These are phyloP conservation scores for Nycticryphes semicollaris DNA, from an alignment of 2,113 vertebrate genomes.

Conservation along the genomic window DNA sequence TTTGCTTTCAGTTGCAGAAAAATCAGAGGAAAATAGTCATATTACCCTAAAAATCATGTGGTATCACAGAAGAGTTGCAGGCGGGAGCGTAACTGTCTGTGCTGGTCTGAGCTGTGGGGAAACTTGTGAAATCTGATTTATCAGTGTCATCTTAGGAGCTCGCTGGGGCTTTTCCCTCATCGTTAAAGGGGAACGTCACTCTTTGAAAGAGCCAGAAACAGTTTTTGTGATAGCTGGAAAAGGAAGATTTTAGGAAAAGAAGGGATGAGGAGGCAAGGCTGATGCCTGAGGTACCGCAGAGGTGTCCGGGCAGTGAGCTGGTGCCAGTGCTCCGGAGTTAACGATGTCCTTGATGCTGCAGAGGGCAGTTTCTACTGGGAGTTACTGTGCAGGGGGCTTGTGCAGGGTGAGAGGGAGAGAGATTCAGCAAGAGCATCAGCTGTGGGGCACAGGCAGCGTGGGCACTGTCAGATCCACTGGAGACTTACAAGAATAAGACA, in stretches of 20 bases:
- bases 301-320: background rate
- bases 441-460: background rate
- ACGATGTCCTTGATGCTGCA: background rate
- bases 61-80: background rate
- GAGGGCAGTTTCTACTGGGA: background rate
- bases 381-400: no score
- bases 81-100: no score
- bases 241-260: background rate
- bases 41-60: background rate
- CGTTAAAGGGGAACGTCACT: background rate
- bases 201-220: background rate
- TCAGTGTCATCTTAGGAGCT: background rate
- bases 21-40: background rate
- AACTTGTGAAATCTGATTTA: background rate
- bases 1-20: background rate
- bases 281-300: background rate
- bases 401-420: background rate
- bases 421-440: background rate
- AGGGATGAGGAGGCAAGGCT: background rate
- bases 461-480: background rate
- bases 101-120: background rate
- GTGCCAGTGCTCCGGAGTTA: background rate
- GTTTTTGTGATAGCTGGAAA: background rate
- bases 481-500: background rate
- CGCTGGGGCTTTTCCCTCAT: background rate